These are phyloP conservation scores for Acanthoscelides obtectus DNA, from an alignment of 2,888 invertebrate species.

Conservation along the genomic window DNA sequence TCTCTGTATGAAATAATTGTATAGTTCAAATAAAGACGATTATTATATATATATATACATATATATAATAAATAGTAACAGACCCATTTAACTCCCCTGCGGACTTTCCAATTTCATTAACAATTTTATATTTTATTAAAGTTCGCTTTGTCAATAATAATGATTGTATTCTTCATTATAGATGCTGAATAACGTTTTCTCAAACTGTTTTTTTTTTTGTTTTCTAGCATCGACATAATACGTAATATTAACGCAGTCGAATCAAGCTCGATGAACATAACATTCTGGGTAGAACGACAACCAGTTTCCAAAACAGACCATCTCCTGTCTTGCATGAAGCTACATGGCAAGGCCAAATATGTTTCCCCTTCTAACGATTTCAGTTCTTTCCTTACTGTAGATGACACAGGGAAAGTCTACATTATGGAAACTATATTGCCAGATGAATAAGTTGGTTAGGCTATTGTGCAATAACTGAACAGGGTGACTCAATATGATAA, in stretches of 20 bases:
- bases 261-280: slow-evolving; percentile 16
- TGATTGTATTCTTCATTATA: too few species aligned
- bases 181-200: too few species aligned
- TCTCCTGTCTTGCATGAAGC: slow-evolving; percentile 41
- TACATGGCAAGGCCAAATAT: slow-evolving; percentile 41
- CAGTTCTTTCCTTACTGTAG: slow-evolving; percentile 57
- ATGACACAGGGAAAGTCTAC: slow-evolving; percentile 57
- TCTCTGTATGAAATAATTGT: too few species aligned
- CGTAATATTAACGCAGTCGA: slow-evolving; percentile 9
- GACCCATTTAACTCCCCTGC: too few species aligned
- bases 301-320: slow-evolving; percentile 27
- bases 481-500: not conserved
- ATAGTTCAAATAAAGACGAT: too few species aligned
- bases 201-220: not conserved
- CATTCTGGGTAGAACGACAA: slow-evolving; percentile 18
- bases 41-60: too few species aligned
- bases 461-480: slow-evolving; percentile 4
- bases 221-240: slow-evolving; percentile 22
- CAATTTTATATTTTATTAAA: too few species aligned
- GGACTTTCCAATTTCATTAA: too few species aligned
- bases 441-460: not conserved
- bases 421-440: slow-evolving; percentile 48
- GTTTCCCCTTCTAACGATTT: slow-evolving; percentile 46
- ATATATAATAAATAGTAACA: too few species aligned
- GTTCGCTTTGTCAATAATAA: too few species aligned